Conservation (phyloP, 2,888 invertebrate genomes). For the Salticus scenicus region DNA sequence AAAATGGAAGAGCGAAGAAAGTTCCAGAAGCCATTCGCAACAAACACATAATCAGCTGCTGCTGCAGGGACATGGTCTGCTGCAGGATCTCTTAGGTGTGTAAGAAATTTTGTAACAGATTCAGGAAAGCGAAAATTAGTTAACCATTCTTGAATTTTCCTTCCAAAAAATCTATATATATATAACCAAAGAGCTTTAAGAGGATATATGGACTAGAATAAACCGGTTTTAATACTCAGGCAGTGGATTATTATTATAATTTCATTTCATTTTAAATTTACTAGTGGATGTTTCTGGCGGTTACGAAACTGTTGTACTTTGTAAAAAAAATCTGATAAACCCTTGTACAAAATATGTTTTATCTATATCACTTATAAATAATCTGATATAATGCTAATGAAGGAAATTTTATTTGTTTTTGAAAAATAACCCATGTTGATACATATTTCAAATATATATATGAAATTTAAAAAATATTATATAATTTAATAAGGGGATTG, state of each 20-base stretch:
- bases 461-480: too few species aligned
- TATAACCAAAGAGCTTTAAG: slow-evolving; percentile 11
- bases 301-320: too few species aligned
- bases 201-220: background rate
- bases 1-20: background rate
- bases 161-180: slow-evolving; percentile 1
- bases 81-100: background rate
- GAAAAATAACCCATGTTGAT: too few species aligned
- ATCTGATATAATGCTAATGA: too few species aligned
- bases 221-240: slow-evolving; percentile 1
- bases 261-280: background rate
- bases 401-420: too few species aligned
- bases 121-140: background rate
- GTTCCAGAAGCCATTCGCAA: slow-evolving; percentile 8
- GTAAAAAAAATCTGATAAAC: too few species aligned
- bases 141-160: background rate
- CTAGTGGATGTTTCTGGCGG: background rate
- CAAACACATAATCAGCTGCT: slow-evolving; percentile 4
- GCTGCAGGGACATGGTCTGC: background rate
- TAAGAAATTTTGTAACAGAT: background rate
- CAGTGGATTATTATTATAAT: too few species aligned
- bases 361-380: too few species aligned
- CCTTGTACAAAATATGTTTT: too few species aligned
- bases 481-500: too few species aligned
- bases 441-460: too few species aligned